Base-by-base conservation (phyloP, 2,888 invertebrate genomes). In the Pogonocherus hispidulus region DNA sequence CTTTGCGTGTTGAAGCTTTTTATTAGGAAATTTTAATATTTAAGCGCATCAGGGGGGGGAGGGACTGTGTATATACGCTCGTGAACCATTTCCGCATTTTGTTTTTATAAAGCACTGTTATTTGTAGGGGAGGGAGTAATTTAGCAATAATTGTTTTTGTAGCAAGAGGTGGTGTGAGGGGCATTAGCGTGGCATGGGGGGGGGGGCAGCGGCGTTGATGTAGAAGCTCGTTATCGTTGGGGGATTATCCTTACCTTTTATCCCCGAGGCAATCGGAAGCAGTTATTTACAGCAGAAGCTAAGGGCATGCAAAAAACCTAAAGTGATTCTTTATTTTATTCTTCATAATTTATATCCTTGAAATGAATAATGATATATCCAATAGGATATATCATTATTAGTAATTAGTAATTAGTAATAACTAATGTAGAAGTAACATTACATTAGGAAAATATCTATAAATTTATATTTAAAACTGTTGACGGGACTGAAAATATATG, bases 221-320 rank as follows among this genome's bases (percentile, higher is more conserved):
- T 81, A 79, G 79, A 83, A 83, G 82, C 82, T 80, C 79, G 80
- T 81, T 82, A 82, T 79, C 83, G 84, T 81, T 84, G 84, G 82
- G 81, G 84, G 84, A 84, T 82, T 75, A 68, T 75, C 76, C 84
- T 83, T 84, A 84, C 84, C 84, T 85, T 67, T 66, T 66, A 76
- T 80, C 79, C 77, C 79, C 79, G 44, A 47, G 41, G 66, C 75
- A 71, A 71, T 65, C 46, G 71, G 63, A 76, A 78, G 74, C 74
- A 74, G 79, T 80, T 79, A 78, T 80, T 55, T 79, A 80, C 78
- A 79, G 80, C 78, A 57, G 56, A 63, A 41, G 41, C 41, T 8
- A 41, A 14, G 14, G 18, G 66, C 76, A 79, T 72, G 77, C 77
- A 71, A 56, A 46, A 32, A 46, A 14, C 46, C 14, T 46, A n/a